Evolutionary conservation across 1,140 invertebrate species (phyloP).

Genomic region (Heliothis virescens): DNA sequence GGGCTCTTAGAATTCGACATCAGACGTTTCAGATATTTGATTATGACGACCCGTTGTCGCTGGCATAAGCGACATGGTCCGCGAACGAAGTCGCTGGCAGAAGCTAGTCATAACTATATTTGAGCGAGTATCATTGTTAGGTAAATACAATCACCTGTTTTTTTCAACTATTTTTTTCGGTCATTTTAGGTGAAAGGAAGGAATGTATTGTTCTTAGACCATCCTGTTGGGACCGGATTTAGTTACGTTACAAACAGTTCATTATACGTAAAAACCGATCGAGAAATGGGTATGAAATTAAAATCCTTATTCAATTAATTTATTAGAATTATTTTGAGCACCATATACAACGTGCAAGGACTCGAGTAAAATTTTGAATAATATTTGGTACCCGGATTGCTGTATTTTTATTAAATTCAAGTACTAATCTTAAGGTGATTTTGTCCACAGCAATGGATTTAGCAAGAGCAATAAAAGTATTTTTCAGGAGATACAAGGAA

Average conservation of each 20-base stretch:
- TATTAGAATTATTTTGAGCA: too few relatives aligned
- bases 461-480: slow-evolving; percentile 75
- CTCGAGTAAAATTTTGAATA: too few relatives aligned
- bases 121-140: too few relatives aligned
- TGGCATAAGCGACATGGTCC: too few relatives aligned
- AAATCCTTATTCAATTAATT: background rate
- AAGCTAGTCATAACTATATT: too few relatives aligned
- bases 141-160: too few relatives aligned
- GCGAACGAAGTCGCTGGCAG: too few relatives aligned
- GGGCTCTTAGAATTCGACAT: too few relatives aligned
- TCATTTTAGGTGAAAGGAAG: slow-evolving; percentile 87
- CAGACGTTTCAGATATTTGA: too few relatives aligned
- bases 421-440: background rate
- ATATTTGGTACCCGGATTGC: background rate
- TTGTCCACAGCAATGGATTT: slow-evolving; percentile 74
- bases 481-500: slow-evolving; percentile 86
- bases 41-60: too few relatives aligned
- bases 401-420: background rate
- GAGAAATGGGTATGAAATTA: slow-evolving; percentile 87
- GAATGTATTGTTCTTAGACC: slow-evolving; percentile 90
- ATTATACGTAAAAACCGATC: slow-evolving; percentile 86
- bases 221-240: slow-evolving; percentile 90
- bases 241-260: slow-evolving; percentile 88
- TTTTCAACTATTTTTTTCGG: too few relatives aligned
- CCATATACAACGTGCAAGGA: too few relatives aligned